A percentile compares a stretch with the other conserved stretches of the same genome.
Evolutionary conservation across 2,888 invertebrate genomes (phyloP).

Genomic region (Empis stercorea): DNA sequence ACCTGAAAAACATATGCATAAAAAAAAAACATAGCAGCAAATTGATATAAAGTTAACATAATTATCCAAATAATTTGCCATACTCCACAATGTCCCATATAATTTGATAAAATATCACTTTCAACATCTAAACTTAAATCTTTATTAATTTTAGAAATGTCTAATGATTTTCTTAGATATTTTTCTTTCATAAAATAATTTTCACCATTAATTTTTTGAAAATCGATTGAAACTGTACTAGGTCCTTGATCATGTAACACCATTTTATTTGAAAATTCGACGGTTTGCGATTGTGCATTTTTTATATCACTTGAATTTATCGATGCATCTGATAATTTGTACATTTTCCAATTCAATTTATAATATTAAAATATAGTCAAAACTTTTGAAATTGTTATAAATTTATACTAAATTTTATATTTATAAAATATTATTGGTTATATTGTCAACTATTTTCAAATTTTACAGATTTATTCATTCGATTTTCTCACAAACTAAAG

Average conservation of each 20-base stretch:
- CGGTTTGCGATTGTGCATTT: too few relatives aligned
- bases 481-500: too few relatives aligned
- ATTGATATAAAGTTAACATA: conserved; percentile 44
- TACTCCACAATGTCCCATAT: conserved; percentile 43
- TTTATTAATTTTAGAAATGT: background rate
- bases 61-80: conserved; percentile 47
- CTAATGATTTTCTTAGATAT: background rate
- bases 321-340: too few relatives aligned
- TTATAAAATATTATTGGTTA: too few relatives aligned
- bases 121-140: background rate
- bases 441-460: too few relatives aligned
- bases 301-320: too few relatives aligned
- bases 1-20: conserved; percentile 45
- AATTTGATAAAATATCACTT: background rate
- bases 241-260: background rate
- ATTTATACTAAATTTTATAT: too few relatives aligned
- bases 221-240: background rate
- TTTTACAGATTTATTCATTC: too few relatives aligned
- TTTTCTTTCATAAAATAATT: background rate
- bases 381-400: too few relatives aligned
- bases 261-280: too few relatives aligned
- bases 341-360: too few relatives aligned
- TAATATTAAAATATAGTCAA: too few relatives aligned
- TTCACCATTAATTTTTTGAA: background rate
- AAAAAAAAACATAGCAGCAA: conserved; percentile 50